These are phyloP conservation scores for Melanotaenia duboulayi DNA, from an alignment of 2,113 vertebrate species.

Conservation along the genomic window DNA sequence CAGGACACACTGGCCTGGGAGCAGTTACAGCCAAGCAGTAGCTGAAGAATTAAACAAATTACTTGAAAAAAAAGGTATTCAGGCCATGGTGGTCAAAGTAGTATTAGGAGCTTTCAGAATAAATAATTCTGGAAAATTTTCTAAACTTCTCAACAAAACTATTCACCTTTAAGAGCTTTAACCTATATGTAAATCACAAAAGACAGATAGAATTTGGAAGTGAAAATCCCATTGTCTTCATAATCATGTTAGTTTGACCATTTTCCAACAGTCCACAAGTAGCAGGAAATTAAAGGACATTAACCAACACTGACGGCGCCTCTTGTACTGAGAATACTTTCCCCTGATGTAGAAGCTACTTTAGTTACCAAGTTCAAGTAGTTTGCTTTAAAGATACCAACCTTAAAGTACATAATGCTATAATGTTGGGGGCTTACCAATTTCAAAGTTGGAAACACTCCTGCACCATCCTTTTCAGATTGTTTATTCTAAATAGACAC, in stretches of 20 bases:
- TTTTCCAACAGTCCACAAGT: too few species aligned
- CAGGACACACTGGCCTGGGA: slow-evolving; percentile 20
- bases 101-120: background rate
- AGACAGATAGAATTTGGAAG: background rate
- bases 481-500: too few species aligned
- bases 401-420: too few species aligned
- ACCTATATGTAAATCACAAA: background rate
- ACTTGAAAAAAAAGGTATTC: slow-evolving; percentile 6
- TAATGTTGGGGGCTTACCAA: too few species aligned
- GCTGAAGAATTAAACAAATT: slow-evolving; percentile 8
- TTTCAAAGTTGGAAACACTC: too few species aligned
- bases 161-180: background rate
- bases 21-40: slow-evolving; percentile 4
- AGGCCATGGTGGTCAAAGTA: background rate
- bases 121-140: background rate
- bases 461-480: too few species aligned
- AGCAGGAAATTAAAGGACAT: too few species aligned
- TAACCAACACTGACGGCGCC: too few species aligned
- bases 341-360: too few species aligned
- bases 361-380: too few species aligned
- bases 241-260: background rate
- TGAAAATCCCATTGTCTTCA: slow-evolving; percentile 1
- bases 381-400: too few species aligned
- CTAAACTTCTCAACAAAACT: background rate
- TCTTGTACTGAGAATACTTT: too few species aligned